phyloP scores from a whole-genome alignment of 2,797 vertebrate genomes.

The Dromococcyx pavoninus region DNA sequence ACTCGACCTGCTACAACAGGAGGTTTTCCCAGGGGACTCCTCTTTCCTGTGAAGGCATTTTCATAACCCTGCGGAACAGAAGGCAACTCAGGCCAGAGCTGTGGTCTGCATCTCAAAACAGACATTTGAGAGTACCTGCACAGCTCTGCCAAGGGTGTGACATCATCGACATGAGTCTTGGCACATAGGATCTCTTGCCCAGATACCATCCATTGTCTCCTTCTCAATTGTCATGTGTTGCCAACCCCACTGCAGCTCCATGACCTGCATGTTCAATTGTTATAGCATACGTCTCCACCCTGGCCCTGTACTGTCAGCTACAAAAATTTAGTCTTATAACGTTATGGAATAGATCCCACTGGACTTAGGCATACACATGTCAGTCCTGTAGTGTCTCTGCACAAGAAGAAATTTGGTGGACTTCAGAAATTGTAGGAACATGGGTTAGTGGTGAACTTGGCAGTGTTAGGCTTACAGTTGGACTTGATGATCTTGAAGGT shows the following conservation, averaged over 20 bases:
- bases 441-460: no score
- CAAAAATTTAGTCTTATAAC: neutral
- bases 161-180: neutral
- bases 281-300: neutral
- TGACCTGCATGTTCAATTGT: neutral
- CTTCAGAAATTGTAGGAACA: neutral
- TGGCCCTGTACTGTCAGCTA: neutral
- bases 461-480: no score
- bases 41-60: neutral
- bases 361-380: neutral
- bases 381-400: neutral
- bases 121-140: neutral
- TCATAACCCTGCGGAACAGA: neutral
- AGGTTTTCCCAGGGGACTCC: neutral
- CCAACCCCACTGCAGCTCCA: neutral
- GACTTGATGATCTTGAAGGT: no score
- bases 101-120: neutral
- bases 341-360: neutral
- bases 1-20: neutral
- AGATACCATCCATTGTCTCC: neutral
- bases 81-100: neutral
- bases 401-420: neutral
- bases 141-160: neutral
- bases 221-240: neutral
- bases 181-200: neutral